Conservation (phyloP, 2,113 vertebrate species). For the Lycaon pictus region DNA sequence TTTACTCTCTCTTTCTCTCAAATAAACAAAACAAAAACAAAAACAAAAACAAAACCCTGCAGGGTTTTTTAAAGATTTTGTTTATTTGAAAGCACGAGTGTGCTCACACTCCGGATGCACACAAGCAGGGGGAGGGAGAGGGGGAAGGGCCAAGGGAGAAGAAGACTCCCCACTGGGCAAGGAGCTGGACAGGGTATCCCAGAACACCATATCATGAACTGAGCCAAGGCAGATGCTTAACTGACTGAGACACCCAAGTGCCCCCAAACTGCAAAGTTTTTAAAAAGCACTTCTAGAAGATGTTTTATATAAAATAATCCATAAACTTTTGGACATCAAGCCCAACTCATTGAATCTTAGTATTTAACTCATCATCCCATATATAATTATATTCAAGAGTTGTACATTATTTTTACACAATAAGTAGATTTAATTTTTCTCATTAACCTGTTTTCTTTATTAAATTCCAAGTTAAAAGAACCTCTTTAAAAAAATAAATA, state of each 20-base stretch:
- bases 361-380: constrained; percentile 4
- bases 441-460: constrained; percentile 44
- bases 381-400: constrained; percentile 5
- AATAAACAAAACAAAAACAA: not conserved
- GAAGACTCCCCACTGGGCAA: not conserved
- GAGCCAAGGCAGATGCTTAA: not conserved
- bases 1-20: not conserved
- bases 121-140: not conserved
- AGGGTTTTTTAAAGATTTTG: not conserved
- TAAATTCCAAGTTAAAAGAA: constrained; percentile 63
- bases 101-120: not conserved
- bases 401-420: constrained; percentile 37
- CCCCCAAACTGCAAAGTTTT: not conserved
- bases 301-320: constrained; percentile 23
- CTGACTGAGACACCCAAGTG: not conserved
- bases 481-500: not conserved
- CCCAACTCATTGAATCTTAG: not conserved
- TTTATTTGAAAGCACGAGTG: no score
- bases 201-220: not conserved
- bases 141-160: not conserved
- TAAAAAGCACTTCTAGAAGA: not conserved
- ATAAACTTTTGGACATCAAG: constrained; percentile 12
- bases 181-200: not conserved
- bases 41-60: not conserved
- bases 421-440: constrained; percentile 14